Conservation (phyloP, 1,140 invertebrate species). For the Drosophila littoralis region DNA sequence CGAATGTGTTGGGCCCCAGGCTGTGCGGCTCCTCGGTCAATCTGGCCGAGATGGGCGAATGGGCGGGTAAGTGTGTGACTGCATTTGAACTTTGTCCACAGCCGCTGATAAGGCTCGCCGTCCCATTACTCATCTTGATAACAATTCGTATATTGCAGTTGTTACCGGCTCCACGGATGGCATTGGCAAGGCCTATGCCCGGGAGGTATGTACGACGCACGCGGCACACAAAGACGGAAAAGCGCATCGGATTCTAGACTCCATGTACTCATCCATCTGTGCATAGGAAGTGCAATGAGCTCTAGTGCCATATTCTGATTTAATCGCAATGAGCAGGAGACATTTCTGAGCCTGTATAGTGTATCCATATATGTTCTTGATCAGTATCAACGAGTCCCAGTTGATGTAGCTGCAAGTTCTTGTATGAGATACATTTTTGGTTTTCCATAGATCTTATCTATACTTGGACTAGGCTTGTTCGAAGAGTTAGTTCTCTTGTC, state of each 20-base stretch:
- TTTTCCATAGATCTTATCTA: too few relatives aligned
- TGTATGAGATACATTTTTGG: too few relatives aligned
- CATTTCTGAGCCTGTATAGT: too few relatives aligned
- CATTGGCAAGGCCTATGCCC: slow-evolving; percentile 95
- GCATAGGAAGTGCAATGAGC: too few relatives aligned
- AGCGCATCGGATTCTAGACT: not conserved
- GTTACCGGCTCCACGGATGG: slow-evolving; percentile 96
- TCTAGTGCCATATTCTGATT: too few relatives aligned
- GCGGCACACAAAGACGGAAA: not conserved
- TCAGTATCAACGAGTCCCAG: not conserved
- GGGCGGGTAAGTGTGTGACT: slow-evolving; percentile 84
- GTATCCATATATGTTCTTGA: not conserved
- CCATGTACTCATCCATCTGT: not conserved
- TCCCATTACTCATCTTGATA: not conserved
- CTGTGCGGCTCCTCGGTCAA: slow-evolving; percentile 83
- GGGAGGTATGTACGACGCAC: slow-evolving; percentile 86
- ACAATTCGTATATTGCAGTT: slow-evolving; percentile 86
- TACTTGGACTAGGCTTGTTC: too few relatives aligned
- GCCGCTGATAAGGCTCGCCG: slow-evolving; percentile 43
- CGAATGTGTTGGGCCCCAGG: slow-evolving; percentile 83
- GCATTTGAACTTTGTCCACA: slow-evolving; percentile 18
- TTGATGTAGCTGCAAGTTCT: too few relatives aligned
- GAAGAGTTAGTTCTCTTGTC: too few relatives aligned
- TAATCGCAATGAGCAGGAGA: too few relatives aligned
- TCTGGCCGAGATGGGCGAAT: slow-evolving; percentile 84